These are phyloP conservation scores for Anas acuta DNA, from an alignment of 2,797 vertebrate species.

Conservation along the genomic window DNA sequence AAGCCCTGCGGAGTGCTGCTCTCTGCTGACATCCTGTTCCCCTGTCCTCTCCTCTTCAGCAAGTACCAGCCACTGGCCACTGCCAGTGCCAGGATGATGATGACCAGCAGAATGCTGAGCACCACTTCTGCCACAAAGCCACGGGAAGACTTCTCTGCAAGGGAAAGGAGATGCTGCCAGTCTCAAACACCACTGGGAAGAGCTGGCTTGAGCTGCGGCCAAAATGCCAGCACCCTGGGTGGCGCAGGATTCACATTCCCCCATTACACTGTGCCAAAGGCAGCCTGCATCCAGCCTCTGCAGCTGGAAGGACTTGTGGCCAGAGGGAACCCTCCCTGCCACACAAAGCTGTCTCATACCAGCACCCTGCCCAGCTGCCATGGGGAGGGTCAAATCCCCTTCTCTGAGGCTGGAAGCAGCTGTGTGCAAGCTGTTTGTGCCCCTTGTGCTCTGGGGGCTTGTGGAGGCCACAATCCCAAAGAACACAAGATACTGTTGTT, in stretches of 20 bases:
- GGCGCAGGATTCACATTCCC: background rate
- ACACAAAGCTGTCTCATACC: background rate
- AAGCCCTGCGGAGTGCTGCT: slow-evolving; percentile 3
- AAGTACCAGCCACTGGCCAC: background rate
- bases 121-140: background rate
- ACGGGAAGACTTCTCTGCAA: background rate
- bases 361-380: background rate
- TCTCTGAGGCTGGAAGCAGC: background rate
- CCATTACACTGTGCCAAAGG: too few relatives aligned
- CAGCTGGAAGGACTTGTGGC: background rate
- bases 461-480: too few relatives aligned
- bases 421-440: too few relatives aligned
- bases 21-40: rapidly evolving
- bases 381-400: background rate
- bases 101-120: slow-evolving; percentile 16
- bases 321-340: too few relatives aligned
- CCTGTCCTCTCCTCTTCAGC: background rate
- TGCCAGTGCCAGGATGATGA: background rate
- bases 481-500: background rate
- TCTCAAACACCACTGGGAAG: rapidly evolving
- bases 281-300: background rate
- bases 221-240: rapidly evolving
- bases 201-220: background rate
- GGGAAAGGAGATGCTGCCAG: background rate
- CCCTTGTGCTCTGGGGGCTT: background rate